Evolutionary conservation across 2,797 vertebrate genomes (phyloP), one percentile per base, ranked within the genome.

Genomic region (Lagocephalus sceleratus): DNA sequence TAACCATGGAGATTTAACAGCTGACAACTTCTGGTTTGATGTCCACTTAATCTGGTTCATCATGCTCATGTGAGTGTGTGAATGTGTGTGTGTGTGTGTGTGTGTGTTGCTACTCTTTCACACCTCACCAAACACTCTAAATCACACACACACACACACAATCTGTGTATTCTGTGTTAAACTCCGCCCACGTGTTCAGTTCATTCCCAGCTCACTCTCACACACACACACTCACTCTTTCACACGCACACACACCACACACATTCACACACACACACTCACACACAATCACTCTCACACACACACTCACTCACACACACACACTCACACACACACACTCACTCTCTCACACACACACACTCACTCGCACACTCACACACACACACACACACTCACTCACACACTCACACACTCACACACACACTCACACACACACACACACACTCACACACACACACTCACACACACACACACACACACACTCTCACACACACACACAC

Each of bases 21-120:
- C 12, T 48, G 66, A 73, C 67, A 55, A 66, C 52, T 35, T 60
- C 42, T 60, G 35, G 57, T 62, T 58, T 59, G 49, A 46, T 64
- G 55, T 61, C 47, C 46, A 43, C 21, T 69, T 77, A 82, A 78
- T 78, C 78, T 76, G 57, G 43, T 68, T 65, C 46, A 25, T 66
- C 25, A 25, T 41, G 39, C 16, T 9, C 16, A 15, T 41, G 2
- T 41, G 39, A 10, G 39, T 44, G 42, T 44, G 19, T 44, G 42
- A 7, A 19, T 20, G 42, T 44, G 42, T 44, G 19, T 44, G 42
- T 44, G 1, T 44, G 42, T 43, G 15, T 14, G 38, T 19, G 40
- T 8, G 40, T 12, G 43, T 10, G 7, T 16, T 12, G 55, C 51
- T 42, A 39, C 47, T 51, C 9, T 5, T 51, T 26, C 45, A 38